Percentiles rank a stretch among this genome's conserved stretches.
phyloP scores from a whole-genome alignment of 2,113 vertebrate genomes.

The Petromus typicus region DNA sequence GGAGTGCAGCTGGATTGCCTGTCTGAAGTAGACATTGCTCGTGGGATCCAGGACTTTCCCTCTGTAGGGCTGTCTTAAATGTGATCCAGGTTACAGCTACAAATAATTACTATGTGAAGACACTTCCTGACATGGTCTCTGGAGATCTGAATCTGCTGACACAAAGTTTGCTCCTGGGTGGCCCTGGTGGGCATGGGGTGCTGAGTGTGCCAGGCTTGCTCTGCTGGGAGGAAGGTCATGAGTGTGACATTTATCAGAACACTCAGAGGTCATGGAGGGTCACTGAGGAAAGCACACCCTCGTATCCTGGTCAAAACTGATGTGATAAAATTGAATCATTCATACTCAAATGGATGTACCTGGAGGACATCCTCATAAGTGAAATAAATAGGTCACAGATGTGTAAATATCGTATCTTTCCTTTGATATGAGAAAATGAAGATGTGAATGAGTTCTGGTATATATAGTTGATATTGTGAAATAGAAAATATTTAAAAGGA shows the following conservation, averaged over 20 bases:
- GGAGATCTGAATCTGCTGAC: not conserved
- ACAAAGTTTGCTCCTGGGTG: not conserved
- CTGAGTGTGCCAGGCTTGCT: no score
- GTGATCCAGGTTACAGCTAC: not conserved
- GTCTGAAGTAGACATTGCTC: constrained; percentile 14
- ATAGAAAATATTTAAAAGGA: no score
- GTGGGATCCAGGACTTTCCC: not conserved
- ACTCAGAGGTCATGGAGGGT: not conserved
- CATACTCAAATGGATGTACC: no score
- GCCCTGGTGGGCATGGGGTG: not conserved
- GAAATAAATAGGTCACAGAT: no score
- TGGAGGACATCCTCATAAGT: no score
- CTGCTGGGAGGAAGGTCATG: not conserved
- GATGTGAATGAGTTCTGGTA: no score
- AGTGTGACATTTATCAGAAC: not conserved
- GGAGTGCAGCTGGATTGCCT: not conserved
- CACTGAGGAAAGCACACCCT: not conserved
- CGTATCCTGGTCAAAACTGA: not conserved
- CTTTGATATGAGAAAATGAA: no score
- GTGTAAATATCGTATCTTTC: no score
- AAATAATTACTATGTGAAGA: constrained; percentile 40
- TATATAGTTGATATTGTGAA: no score
- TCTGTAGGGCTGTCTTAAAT: constrained; percentile 47
- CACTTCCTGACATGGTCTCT: accelerated
- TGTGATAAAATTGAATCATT: no score